phyloP scores from a whole-genome alignment of 30 jellyfish, hydroid and myxozoan genomes.

The Aurelia sp. region DNA sequence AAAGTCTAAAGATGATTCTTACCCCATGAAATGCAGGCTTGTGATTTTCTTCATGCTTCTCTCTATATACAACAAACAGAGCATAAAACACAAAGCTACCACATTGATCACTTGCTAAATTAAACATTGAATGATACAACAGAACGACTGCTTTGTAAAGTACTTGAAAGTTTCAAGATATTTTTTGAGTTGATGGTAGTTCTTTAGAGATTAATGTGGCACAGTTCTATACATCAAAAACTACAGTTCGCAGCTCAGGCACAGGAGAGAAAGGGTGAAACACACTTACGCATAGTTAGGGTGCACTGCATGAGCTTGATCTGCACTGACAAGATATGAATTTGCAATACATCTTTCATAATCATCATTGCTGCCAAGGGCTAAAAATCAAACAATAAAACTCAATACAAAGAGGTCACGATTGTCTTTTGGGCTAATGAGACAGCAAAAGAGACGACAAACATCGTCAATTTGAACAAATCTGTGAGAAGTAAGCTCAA shows the following conservation, averaged over 20 bases:
- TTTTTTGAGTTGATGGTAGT: too few relatives aligned
- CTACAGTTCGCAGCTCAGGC: too few relatives aligned
- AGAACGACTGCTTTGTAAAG: too few relatives aligned
- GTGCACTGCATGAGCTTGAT: constrained; percentile 98
- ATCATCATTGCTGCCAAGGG: constrained; percentile 30
- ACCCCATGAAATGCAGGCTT: constrained; percentile 77
- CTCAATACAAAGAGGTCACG: not conserved
- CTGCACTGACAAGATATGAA: constrained; percentile 95
- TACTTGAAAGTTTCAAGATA: too few relatives aligned
- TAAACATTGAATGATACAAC: not conserved
- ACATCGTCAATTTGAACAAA: too few relatives aligned
- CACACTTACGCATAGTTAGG: constrained; percentile 87
- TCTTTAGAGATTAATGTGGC: too few relatives aligned
- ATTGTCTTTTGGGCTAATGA: not conserved
- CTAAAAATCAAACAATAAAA: constrained; percentile 5
- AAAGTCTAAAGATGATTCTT: not conserved
- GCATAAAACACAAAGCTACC: not conserved
- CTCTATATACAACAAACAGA: constrained; percentile 20
- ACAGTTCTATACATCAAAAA: too few relatives aligned
- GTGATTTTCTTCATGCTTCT: constrained; percentile 90
- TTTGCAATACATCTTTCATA: constrained; percentile 82
- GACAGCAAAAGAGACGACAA: too few relatives aligned
- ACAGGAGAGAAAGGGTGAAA: not conserved
- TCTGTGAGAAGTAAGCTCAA: too few relatives aligned
- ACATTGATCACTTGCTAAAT: not conserved